Evolutionary conservation across 2,797 vertebrate species (phyloP).

Genomic region (Telmatherina bonti): DNA sequence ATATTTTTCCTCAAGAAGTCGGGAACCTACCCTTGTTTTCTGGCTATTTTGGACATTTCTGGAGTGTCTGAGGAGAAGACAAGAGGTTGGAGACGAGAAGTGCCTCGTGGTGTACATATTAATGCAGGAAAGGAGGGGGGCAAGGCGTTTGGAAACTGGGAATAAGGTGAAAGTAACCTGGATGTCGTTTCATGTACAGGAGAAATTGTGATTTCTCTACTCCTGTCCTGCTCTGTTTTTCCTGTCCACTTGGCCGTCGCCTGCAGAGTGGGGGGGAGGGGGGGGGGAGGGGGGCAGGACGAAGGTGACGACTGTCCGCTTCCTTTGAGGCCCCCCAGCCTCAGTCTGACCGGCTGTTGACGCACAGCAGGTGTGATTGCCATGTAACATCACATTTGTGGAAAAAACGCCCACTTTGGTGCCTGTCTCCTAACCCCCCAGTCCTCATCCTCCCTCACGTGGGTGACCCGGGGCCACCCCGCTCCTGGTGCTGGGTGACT

Average conservation of each 20-base stretch:
- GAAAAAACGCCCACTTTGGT: constrained; percentile 76
- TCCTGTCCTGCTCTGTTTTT: constrained; percentile 36
- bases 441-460: constrained; percentile 76
- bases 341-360: constrained; percentile 62
- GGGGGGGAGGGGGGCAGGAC: constrained; percentile 41
- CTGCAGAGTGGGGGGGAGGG: constrained; percentile 39
- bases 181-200: constrained; percentile 65
- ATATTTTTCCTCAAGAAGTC: constrained; percentile 76
- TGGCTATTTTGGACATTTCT: constrained; percentile 65
- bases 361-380: constrained; percentile 82
- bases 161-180: constrained; percentile 78
- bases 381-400: constrained; percentile 81
- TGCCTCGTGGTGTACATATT: constrained; percentile 83
- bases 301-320: constrained; percentile 62
- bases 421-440: constrained; percentile 79
- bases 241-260: constrained; percentile 52
- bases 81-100: constrained; percentile 77
- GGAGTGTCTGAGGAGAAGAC: constrained; percentile 70
- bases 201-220: constrained; percentile 54
- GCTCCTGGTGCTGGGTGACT: constrained; percentile 75
- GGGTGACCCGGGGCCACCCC: constrained; percentile 84
- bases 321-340: constrained; percentile 47
- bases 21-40: constrained; percentile 61
- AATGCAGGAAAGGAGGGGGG: constrained; percentile 77
- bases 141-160: constrained; percentile 68